Conservation (phyloP, 2,113 vertebrate species). For the Otocyon megalotis region DNA sequence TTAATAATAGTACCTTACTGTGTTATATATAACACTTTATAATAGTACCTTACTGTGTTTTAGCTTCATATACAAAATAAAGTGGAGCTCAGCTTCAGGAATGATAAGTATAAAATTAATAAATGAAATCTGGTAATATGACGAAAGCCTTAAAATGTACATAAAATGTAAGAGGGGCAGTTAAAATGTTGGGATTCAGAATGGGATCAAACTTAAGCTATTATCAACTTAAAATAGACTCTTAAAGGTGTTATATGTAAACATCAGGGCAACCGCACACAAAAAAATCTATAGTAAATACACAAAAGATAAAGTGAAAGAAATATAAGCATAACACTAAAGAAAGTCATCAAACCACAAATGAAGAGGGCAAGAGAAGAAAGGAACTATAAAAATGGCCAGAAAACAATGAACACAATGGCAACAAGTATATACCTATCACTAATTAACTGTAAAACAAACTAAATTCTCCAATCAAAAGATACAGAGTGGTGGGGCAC, state of each 20-base stretch:
- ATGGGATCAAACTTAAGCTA: not conserved
- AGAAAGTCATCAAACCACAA: not conserved
- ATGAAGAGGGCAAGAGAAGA: not conserved
- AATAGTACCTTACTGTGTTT: not conserved
- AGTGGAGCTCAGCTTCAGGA: not conserved
- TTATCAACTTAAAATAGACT: not conserved
- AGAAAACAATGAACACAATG: not conserved
- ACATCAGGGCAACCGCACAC: not conserved
- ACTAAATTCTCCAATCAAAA: not conserved
- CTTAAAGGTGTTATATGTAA: not conserved
- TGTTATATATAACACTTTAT: not conserved
- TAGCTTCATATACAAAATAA: slow-evolving; percentile 7
- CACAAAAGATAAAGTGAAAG: not conserved
- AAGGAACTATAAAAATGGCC: not conserved
- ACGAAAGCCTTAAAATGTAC: slow-evolving; percentile 15
- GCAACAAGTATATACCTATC: not conserved
- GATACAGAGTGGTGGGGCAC: not conserved
- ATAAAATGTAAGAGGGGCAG: not conserved
- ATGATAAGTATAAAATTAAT: not conserved
- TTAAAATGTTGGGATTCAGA: not conserved
- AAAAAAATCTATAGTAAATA: not conserved
- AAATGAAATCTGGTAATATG: slow-evolving; percentile 24
- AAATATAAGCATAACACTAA: not conserved
- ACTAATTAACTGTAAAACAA: not conserved
- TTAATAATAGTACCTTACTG: not conserved